Conservation (phyloP, 2,113 vertebrate genomes). For the Hippocampus mohnikei region DNA sequence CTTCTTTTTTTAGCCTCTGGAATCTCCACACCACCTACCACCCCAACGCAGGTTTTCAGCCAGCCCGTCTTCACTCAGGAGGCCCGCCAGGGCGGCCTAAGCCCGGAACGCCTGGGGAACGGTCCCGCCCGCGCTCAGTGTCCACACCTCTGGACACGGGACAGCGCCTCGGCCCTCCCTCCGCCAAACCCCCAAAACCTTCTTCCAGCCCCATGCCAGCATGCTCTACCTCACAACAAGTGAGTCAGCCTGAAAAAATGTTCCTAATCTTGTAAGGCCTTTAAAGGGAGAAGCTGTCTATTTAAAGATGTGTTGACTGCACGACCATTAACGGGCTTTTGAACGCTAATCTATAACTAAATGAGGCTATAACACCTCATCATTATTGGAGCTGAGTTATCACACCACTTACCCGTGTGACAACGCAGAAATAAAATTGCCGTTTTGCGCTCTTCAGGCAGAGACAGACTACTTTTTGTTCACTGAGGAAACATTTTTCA, state of each 20-base stretch:
- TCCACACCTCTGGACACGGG: conserved; percentile 81
- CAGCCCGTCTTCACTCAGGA: conserved; percentile 84
- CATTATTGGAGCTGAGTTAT: neutral
- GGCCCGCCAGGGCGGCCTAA: conserved; percentile 77
- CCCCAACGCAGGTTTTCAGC: conserved; percentile 85
- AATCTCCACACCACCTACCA: conserved; percentile 84
- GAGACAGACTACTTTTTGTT: neutral
- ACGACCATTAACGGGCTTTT: neutral
- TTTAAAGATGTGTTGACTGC: conserved; percentile 4
- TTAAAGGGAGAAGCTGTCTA: neutral
- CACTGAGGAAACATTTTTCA: neutral
- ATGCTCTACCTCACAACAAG: conserved; percentile 80
- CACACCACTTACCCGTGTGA: neutral
- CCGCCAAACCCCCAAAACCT: conserved; percentile 71
- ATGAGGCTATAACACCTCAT: neutral
- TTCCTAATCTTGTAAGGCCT: neutral
- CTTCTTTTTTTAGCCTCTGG: conserved; percentile 77
- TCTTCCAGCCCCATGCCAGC: conserved; percentile 61
- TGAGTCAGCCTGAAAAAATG: conserved; percentile 69
- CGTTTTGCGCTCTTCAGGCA: neutral
- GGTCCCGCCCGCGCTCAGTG: conserved; percentile 75
- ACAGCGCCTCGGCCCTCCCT: conserved; percentile 76
- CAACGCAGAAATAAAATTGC: neutral
- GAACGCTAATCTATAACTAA: conserved; percentile 4
- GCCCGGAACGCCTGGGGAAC: conserved; percentile 75